A percentile compares a stretch with the other conserved stretches of the same genome.
Evolutionary conservation across 2,113 vertebrate genomes (phyloP).

Genomic region (Melanocharis versteri): DNA sequence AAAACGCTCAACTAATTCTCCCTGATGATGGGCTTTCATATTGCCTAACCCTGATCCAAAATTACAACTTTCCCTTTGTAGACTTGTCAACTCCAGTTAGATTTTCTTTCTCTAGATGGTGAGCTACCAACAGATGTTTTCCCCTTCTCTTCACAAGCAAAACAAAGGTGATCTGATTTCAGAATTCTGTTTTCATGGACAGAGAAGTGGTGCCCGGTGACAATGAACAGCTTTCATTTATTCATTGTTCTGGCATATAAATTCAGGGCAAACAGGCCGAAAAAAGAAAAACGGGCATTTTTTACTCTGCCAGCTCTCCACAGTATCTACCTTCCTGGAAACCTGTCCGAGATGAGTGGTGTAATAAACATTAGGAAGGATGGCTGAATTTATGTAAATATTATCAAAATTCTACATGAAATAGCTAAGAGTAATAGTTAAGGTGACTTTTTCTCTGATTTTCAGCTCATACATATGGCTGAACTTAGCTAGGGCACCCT

Average conservation of each 20-base stretch:
- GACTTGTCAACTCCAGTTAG: background rate
- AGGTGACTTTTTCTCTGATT: background rate
- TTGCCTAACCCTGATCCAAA: background rate
- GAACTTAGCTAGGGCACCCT: background rate
- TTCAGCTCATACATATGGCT: background rate
- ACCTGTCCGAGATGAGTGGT: background rate
- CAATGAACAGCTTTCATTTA: background rate
- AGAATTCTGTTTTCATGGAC: background rate
- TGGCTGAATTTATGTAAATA: background rate
- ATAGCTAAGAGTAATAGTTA: background rate
- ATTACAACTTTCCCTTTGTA: background rate
- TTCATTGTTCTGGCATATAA: background rate
- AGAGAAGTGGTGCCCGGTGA: background rate
- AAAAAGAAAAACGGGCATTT: background rate
- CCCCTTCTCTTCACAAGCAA: background rate
- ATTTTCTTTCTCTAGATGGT: background rate
- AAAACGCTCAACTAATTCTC: background rate
- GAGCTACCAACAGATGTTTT: background rate
- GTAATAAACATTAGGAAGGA: background rate
- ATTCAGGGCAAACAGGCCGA: background rate
- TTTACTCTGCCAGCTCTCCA: background rate
- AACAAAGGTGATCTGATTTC: background rate
- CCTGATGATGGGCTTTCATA: background rate
- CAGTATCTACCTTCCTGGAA: background rate
- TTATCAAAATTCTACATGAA: background rate